These are phyloP conservation scores for Meda fulgida DNA, from an alignment of 2,797 vertebrate species.

Conservation along the genomic window DNA sequence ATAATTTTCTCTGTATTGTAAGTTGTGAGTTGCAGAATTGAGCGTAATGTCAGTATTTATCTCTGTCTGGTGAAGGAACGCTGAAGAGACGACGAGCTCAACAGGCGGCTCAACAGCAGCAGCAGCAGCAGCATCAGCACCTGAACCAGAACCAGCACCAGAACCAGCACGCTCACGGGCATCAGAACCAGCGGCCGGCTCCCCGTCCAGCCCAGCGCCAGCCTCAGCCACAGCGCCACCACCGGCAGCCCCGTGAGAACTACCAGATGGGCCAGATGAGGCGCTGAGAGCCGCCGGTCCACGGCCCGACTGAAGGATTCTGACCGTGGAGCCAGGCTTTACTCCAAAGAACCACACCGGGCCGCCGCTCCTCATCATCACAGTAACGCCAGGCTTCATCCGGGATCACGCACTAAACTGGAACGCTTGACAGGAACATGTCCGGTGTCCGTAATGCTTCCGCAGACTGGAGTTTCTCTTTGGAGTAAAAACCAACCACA, in stretches of 20 bases:
- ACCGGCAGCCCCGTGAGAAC: constrained; percentile 82
- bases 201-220: constrained; percentile 71
- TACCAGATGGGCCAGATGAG: constrained; percentile 92
- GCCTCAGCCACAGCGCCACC: constrained; percentile 83
- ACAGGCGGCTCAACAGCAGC: constrained; percentile 83
- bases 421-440: constrained; percentile 46
- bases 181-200: constrained; percentile 74
- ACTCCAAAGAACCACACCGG: constrained; percentile 11
- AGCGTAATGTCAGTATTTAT: background rate
- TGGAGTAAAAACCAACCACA: constrained; percentile 8
- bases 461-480: background rate
- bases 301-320: constrained; percentile 42
- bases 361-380: background rate
- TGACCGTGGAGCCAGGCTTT: constrained; percentile 24
- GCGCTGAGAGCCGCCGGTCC: constrained; percentile 72
- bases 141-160: constrained; percentile 70
- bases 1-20: too few species aligned
- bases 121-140: constrained; percentile 75
- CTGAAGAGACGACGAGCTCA: constrained; percentile 96
- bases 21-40: too few species aligned
- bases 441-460: constrained; percentile 6
- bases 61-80: constrained; percentile 81
- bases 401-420: constrained; percentile 10
- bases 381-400: background rate
- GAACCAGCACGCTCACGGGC: constrained; percentile 63